Percentiles rank a stretch among this genome's conserved stretches.
These are phyloP conservation scores for Acrocephalus kingi DNA, from an alignment of 2,113 vertebrate genomes.

Conservation along the genomic window DNA sequence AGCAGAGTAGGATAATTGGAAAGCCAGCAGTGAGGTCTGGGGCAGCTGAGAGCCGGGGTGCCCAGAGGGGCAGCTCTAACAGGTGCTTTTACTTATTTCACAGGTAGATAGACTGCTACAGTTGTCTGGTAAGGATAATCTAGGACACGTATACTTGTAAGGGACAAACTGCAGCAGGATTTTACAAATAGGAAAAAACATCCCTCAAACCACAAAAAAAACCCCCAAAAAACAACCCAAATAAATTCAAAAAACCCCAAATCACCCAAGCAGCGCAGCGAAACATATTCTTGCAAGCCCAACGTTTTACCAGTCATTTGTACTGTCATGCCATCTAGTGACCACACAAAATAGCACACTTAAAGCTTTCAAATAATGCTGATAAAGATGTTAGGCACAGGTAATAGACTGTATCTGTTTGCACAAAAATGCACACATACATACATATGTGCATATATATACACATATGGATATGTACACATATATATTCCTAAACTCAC, in stretches of 20 bases:
- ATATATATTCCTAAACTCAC: not conserved
- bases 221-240: not conserved
- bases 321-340: conserved; percentile 53
- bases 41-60: not conserved
- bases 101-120: too few relatives aligned
- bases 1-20: not conserved
- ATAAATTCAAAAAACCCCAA: not conserved
- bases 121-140: not conserved
- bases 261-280: not conserved
- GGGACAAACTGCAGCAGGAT: not conserved
- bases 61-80: not conserved
- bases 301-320: not conserved
- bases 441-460: not conserved
- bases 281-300: not conserved
- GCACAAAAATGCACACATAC: not conserved
- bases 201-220: not conserved
- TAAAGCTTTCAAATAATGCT: not conserved
- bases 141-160: not conserved
- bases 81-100: not conserved
- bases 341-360: not conserved
- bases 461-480: not conserved
- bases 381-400: not conserved
- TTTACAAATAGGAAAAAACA: not conserved
- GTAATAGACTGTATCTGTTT: not conserved
- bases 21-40: not conserved